Conservation (phyloP, 1,140 invertebrate genomes). For the Mylabris phalerata region DNA sequence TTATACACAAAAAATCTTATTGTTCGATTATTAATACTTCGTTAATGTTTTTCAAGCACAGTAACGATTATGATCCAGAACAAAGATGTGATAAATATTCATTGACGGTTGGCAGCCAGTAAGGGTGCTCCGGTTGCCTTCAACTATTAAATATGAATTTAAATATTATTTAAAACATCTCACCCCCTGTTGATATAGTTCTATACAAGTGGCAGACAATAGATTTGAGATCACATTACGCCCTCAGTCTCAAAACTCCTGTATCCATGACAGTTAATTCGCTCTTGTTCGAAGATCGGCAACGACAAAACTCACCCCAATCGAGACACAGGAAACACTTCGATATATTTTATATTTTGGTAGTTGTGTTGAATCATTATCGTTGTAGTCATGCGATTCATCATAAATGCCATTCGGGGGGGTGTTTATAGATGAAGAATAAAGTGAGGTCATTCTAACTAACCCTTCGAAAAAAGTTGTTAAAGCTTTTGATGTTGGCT, state of each 20-base stretch:
- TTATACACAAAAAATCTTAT: no score
- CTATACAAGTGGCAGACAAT: neutral
- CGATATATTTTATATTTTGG: slow-evolving; percentile 8
- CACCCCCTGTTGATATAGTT: neutral
- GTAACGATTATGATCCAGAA: neutral
- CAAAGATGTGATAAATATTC: slow-evolving; percentile 25
- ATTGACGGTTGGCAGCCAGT: slow-evolving; percentile 7
- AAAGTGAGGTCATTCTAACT: neutral
- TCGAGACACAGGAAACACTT: no score
- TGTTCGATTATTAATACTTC: no score
- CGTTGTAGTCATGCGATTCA: slow-evolving; percentile 10
- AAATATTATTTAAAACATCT: slow-evolving; percentile 11
- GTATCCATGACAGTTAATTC: slow-evolving; percentile 16
- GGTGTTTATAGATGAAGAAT: slow-evolving; percentile 15
- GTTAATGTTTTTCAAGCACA: no score
- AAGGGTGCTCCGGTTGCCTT: slow-evolving; percentile 12
- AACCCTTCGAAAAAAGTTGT: slow-evolving; percentile 1
- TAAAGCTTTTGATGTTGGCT: no score
- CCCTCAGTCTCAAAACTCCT: slow-evolving; percentile 13
- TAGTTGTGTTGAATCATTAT: slow-evolving; percentile 17
- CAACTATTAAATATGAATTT: slow-evolving; percentile 19
- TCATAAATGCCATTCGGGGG: slow-evolving; percentile 11
- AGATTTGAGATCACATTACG: slow-evolving; percentile 5
- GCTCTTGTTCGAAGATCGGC: slow-evolving; percentile 5
- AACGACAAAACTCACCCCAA: no score